Evolutionary conservation across 1,140 invertebrate species (phyloP), one percentile per base, ranked within the genome.

Genomic region (Drosophila subpulchrella): DNA sequence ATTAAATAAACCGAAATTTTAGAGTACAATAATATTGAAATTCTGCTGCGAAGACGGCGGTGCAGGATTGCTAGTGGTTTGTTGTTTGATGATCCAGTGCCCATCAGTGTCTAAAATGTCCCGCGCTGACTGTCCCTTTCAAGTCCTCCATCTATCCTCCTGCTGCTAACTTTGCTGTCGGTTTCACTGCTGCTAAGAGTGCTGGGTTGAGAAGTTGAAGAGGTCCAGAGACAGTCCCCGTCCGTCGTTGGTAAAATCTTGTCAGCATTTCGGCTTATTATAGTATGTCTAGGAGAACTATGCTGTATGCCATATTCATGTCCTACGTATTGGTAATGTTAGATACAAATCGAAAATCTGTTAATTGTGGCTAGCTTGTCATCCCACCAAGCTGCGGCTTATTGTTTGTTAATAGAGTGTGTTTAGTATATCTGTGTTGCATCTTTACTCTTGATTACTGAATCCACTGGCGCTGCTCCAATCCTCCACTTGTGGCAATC

Each of bases 1-100:
- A 91, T 91, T 91, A 91, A 88, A 91, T 91, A 91, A 91, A 90
- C 86, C 83, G 90, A 91, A 91, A 91, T 90, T 84, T 89, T 44
- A 91, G 90, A 90, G 72, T 91, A 91, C 90, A 91, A 91, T 91
- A 89, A 81, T 78, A 90, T 90, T 90, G 84, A 89, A 89, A 84
- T 84, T 89, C 84, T 84, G 80, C 84, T 76, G 66, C 48, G 77
- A 74, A 68, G 83, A 89, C 72, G 83, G 62, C 65, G 55, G 44
- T 61, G 71, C 47, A 60, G 70, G 48, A 71, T 58, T 61, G 59
- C 32, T 61, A 74, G 58, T 48, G 44, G 24, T 54, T 71, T 68
- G 53, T 27, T 67, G 75, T 59, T 59, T 34, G 47, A 63, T 66
- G 65, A 44, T 75, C 36, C 65, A 41, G 27, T 58, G 67, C 27